Evolutionary conservation across 2,888 invertebrate genomes (phyloP).

Genomic region (Agelastica alni): DNA sequence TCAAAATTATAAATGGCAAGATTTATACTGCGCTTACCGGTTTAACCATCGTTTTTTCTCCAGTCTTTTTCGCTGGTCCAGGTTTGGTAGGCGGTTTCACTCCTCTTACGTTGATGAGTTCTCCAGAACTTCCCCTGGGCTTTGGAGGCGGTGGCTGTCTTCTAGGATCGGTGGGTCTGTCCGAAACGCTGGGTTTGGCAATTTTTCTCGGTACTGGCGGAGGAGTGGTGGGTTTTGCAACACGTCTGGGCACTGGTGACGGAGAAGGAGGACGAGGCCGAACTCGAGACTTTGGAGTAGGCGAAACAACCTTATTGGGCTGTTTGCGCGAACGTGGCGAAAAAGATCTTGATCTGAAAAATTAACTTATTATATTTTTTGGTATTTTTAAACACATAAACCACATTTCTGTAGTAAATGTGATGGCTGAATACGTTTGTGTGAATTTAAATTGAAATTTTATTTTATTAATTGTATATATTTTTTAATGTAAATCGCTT

Average conservation of each 20-base stretch:
- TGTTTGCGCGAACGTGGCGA: conserved; percentile 61
- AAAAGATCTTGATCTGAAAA: conserved; percentile 61
- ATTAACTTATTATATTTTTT: no score
- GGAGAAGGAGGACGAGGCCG: conserved; percentile 58
- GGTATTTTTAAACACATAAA: no score
- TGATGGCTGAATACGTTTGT: no score
- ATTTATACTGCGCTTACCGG: conserved; percentile 38
- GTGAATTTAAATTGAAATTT: no score
- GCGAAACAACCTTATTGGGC: conserved; percentile 45
- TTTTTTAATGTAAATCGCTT: no score
- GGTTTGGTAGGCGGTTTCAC: conserved; percentile 61
- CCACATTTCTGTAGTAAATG: no score
- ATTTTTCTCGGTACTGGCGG: conserved; percentile 56
- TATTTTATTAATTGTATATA: no score
- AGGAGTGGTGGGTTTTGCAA: conserved; percentile 60
- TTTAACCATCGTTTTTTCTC: conserved; percentile 31
- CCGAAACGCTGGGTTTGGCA: conserved; percentile 43
- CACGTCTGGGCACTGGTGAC: conserved; percentile 62
- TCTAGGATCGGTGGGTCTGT: conserved; percentile 57
- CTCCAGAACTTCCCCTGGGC: conserved; percentile 60
- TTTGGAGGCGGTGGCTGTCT: conserved; percentile 63
- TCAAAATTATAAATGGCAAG: no score
- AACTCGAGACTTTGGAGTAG: conserved; percentile 59
- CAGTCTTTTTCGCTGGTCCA: conserved; percentile 39
- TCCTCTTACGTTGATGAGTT: conserved; percentile 54